A percentile compares a stretch with the other conserved stretches of the same genome.
Conservation (phyloP, 2,888 invertebrate genomes). For the Orthosia incerta region DNA sequence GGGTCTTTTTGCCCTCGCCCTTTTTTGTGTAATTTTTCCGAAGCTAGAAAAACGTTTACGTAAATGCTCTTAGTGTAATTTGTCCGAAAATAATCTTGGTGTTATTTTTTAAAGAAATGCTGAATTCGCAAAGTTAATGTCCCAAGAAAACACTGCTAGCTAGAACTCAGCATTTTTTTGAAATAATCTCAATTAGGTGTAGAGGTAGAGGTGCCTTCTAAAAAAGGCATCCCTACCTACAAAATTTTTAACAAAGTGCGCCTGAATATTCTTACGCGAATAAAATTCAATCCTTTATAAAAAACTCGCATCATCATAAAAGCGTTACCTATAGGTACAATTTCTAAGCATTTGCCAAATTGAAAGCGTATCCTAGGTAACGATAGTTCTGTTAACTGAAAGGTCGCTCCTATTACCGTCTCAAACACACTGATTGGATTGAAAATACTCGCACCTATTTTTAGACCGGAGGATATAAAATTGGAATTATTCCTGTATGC, state of each 20-base stretch:
- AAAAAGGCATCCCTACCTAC: not conserved
- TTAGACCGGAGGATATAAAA: slow-evolving; percentile 27
- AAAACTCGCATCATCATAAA: not conserved
- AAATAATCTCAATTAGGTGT: not conserved
- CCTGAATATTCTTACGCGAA: not conserved
- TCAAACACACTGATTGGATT: slow-evolving; percentile 15
- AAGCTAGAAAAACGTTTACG: slow-evolving; percentile 32
- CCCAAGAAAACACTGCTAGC: not conserved
- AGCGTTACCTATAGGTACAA: not conserved
- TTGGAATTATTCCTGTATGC: slow-evolving; percentile 47
- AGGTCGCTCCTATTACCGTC: slow-evolving; percentile 11
- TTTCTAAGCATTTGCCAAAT: slow-evolving; percentile 19
- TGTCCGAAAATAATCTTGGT: slow-evolving; percentile 22
- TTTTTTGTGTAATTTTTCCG: slow-evolving; percentile 38
- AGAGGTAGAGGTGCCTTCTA: not conserved
- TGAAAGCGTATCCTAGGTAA: slow-evolving; percentile 4
- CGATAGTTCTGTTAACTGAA: slow-evolving; percentile 22
- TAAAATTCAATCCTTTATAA: not conserved
- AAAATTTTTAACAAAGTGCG: not conserved
- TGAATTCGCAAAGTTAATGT: not conserved
- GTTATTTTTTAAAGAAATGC: slow-evolving; percentile 18
- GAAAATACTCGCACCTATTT: slow-evolving; percentile 44
- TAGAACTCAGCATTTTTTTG: slow-evolving; percentile 1
- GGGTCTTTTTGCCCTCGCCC: slow-evolving; percentile 35
- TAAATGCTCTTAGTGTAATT: slow-evolving; percentile 41